Percentiles rank a stretch among this genome's conserved stretches.
These are phyloP conservation scores for Neosalanx taihuensis DNA, from an alignment of 2,797 vertebrate genomes.

Conservation along the genomic window DNA sequence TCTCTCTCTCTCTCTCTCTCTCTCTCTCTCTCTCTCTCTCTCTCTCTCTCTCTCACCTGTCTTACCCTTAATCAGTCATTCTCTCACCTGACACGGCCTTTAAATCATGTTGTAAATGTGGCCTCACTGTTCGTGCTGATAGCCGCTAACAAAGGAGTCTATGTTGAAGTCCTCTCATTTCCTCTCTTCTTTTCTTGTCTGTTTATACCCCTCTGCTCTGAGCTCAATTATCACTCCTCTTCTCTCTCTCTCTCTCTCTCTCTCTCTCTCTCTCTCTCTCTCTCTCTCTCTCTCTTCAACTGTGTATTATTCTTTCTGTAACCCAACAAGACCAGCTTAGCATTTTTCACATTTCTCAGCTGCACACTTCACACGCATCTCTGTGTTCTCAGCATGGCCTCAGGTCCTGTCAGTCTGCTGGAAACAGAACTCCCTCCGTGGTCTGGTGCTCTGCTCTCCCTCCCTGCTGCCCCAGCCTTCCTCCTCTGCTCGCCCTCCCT, in stretches of 20 bases:
- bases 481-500: no score
- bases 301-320: neutral
- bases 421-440: neutral
- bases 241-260: slow-evolving; percentile 35
- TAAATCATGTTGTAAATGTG: slow-evolving; percentile 55
- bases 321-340: neutral
- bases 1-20: no score
- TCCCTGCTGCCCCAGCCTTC: no score
- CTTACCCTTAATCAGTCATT: slow-evolving; percentile 13
- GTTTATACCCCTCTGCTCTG: slow-evolving; percentile 32
- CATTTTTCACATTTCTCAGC: neutral
- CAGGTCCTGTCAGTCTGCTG: neutral
- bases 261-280: neutral
- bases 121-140: slow-evolving; percentile 40
- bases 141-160: slow-evolving; percentile 56
- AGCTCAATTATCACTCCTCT: slow-evolving; percentile 21
- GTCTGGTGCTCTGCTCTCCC: neutral
- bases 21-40: neutral
- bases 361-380: slow-evolving; percentile 1
- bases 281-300: neutral
- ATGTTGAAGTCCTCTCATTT: slow-evolving; percentile 45
- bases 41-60: neutral
- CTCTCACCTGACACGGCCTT: slow-evolving; percentile 53
- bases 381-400: neutral
- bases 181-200: slow-evolving; percentile 25